Conservation (phyloP, 2,888 invertebrate genomes). For the Helobdella robusta region DNA sequence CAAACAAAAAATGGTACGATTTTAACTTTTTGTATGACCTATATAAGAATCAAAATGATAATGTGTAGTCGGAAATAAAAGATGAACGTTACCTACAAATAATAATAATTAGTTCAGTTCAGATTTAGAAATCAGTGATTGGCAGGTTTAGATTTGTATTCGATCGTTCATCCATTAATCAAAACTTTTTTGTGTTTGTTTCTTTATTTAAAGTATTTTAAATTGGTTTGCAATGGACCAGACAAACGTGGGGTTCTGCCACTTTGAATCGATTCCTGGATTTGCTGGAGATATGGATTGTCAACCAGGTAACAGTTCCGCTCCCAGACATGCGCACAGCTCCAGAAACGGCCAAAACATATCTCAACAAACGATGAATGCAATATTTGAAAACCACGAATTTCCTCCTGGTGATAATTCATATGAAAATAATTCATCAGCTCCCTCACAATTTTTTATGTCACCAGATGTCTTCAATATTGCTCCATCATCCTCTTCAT, state of each 20-base stretch:
- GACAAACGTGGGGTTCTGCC: conserved; percentile 22
- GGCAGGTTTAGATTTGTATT: no score
- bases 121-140: no score
- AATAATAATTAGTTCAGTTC: no score
- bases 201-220: neutral
- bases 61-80: no score
- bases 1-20: no score
- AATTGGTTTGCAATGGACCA: conserved; percentile 13
- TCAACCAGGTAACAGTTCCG: neutral
- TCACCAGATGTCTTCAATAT: conserved; percentile 16
- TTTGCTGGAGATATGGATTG: conserved; percentile 20
- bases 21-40: no score
- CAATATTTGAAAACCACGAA: conserved; percentile 21
- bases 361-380: conserved; percentile 13
- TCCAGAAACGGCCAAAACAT: conserved; percentile 4
- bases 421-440: conserved; percentile 16
- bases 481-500: conserved; percentile 10
- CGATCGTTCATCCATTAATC: neutral
- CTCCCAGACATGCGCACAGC: neutral
- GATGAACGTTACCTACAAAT: no score
- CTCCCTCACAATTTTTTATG: conserved; percentile 21
- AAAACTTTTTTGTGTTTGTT: neutral
- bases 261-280: conserved; percentile 20
- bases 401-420: neutral
- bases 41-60: no score